Base-by-base conservation (phyloP, 2,888 invertebrate genomes). In the Meganola albula region DNA sequence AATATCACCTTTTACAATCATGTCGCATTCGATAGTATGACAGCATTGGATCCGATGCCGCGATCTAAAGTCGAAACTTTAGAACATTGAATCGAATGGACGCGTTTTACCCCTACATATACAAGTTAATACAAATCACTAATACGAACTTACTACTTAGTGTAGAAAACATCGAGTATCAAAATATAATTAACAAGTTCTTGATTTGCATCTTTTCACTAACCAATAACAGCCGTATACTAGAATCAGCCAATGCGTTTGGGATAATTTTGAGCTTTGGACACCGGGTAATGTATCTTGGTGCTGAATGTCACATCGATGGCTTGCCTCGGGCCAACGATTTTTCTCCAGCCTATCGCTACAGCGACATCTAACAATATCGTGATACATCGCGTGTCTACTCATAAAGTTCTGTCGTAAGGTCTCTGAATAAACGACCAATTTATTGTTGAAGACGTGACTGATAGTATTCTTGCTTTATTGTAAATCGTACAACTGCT, bases 221-320 rank as follows among this genome's bases (percentile, higher is more conserved):
- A 85, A 85, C 85, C 85, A 74, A 80, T 78, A 63, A 78, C 83
- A 84, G 85, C 80, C 85, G 85, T 85, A 85, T 85, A 84, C 85
- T 73, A 77, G 62, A 73, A 66, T 85, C 80, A 84, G 84, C 83
- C 83, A 84, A 83, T 76, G 82, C 63, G 74, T 76, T 76, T 67
- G 46, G 59, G 58, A 50, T n/a, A 69, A 66, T 70, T 67, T 84
- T 82, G 82, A 83, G 80, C 82, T 67, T 53, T 58, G 58, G 66
- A 74, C 73, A 71, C 71, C 44, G 76, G 72, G 73, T 63, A 59
- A 50, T 50, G 56, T n/a, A n/a, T 57, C 58, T 48, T 63, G 62
- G 63, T 67, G 44, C 52, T 65, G 70, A 71, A 71, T 69, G 66
- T 67, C 67, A 68, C 41, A 38, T 34, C 38, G 37, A 39, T 36